A percentile compares a stretch with the other conserved stretches of the same genome.
Evolutionary conservation across 1,140 invertebrate genomes (phyloP).

Genomic region (Spodoptera litura): DNA sequence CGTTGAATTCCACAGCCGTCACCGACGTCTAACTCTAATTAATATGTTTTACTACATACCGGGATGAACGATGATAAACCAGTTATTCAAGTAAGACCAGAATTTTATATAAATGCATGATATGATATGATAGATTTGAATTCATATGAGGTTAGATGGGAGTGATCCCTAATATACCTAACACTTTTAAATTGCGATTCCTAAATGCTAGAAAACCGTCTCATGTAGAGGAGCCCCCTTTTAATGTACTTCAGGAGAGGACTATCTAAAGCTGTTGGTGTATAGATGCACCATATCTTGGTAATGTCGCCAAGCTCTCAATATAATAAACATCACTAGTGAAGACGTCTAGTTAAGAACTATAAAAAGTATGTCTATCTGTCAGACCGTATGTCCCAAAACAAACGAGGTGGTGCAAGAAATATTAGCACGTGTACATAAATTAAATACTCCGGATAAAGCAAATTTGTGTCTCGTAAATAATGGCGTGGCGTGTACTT

Average conservation of each 20-base stretch:
- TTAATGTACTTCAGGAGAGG: no score
- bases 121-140: no score
- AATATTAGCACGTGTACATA: conserved; percentile 36
- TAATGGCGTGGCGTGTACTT: conserved; percentile 49
- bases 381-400: conserved; percentile 2
- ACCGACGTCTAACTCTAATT: conserved; percentile 33
- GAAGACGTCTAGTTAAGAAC: no score
- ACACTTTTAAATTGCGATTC: no score
- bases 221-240: no score
- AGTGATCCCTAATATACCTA: no score
- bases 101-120: background rate
- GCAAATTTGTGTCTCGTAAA: conserved; percentile 49
- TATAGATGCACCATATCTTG: no score
- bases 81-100: background rate
- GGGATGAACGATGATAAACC: background rate
- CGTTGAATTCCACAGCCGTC: conserved; percentile 34
- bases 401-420: background rate
- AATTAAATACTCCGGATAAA: conserved; percentile 46
- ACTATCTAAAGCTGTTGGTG: no score
- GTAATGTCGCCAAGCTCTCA: no score
- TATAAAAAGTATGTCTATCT: no score
- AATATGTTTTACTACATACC: conserved; percentile 27
- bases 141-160: no score
- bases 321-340: background rate
- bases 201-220: no score